Conservation (phyloP, 2,797 vertebrate species). For the Xerus rutilus region DNA sequence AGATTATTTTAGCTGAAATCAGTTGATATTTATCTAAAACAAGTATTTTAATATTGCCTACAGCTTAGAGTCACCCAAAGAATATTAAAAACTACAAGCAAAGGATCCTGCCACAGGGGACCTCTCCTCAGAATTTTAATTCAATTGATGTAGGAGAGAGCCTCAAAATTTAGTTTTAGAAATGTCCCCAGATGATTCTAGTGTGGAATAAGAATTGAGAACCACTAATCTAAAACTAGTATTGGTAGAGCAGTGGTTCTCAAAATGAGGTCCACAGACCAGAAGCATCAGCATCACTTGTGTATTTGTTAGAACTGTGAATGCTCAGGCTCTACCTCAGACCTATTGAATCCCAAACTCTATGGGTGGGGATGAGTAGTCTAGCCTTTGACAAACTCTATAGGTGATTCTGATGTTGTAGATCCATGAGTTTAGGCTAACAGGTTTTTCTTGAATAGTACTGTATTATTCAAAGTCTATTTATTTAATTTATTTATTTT, state of each 20-base stretch:
- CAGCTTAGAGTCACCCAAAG: background rate
- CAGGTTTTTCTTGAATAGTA: background rate
- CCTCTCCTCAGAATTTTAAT: background rate
- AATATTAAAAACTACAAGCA: background rate
- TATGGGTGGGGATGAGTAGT: background rate
- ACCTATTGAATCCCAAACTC: background rate
- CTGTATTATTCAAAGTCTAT: background rate
- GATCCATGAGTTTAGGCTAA: background rate
- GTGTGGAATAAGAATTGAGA: background rate
- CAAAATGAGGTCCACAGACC: background rate
- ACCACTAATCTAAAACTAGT: background rate
- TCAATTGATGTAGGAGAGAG: background rate
- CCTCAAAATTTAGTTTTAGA: background rate
- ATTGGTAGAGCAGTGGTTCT: background rate
- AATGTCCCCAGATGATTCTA: background rate
- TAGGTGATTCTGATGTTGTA: background rate
- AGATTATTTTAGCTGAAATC: constrained; percentile 51
- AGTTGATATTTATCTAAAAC: constrained; percentile 22
- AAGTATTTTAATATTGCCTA: background rate
- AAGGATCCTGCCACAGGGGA: background rate
- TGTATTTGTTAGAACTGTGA: background rate
- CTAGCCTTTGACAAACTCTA: background rate
- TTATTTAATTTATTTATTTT: background rate
- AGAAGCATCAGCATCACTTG: background rate
- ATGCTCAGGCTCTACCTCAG: background rate